These are phyloP conservation scores for Artemia sinica DNA, from an alignment of 2,888 invertebrate genomes.

Conservation along the genomic window DNA sequence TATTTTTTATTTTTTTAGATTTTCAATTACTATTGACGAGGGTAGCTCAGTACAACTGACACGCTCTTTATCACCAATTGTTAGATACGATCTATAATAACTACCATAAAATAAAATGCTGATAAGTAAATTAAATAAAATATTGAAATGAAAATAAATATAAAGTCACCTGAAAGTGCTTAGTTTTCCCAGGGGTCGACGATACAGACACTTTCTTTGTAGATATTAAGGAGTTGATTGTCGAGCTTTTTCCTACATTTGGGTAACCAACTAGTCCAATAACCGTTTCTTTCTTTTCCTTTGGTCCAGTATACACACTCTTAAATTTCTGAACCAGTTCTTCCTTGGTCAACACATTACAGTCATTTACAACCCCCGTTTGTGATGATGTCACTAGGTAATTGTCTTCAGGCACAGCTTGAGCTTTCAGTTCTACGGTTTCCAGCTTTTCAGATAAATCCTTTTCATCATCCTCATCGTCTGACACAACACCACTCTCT, in stretches of 20 bases:
- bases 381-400: slow-evolving; percentile 28
- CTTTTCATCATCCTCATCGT: slow-evolving; percentile 24
- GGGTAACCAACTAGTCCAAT: slow-evolving; percentile 94
- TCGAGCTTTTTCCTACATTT: slow-evolving; percentile 99
- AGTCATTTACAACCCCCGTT: slow-evolving; percentile 34
- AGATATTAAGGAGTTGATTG: slow-evolving; percentile 78
- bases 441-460: slow-evolving; percentile 29
- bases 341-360: slow-evolving; percentile 45
- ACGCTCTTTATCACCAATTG: too few species aligned
- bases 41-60: too few species aligned
- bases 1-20: too few species aligned
- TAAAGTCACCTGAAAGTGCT: slow-evolving; percentile 58
- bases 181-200: slow-evolving; percentile 95
- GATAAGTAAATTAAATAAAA: too few species aligned
- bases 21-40: too few species aligned
- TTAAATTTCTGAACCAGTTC: slow-evolving; percentile 54
- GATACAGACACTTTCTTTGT: slow-evolving; percentile 70
- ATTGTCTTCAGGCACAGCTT: slow-evolving; percentile 27
- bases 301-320: slow-evolving; percentile 36
- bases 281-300: slow-evolving; percentile 39
- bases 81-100: too few species aligned
- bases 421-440: slow-evolving; percentile 25
- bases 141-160: not conserved
- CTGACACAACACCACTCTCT: slow-evolving; percentile 16
- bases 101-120: too few species aligned